Conservation (phyloP, 2,888 invertebrate genomes). For the Tinea semifulvella region DNA sequence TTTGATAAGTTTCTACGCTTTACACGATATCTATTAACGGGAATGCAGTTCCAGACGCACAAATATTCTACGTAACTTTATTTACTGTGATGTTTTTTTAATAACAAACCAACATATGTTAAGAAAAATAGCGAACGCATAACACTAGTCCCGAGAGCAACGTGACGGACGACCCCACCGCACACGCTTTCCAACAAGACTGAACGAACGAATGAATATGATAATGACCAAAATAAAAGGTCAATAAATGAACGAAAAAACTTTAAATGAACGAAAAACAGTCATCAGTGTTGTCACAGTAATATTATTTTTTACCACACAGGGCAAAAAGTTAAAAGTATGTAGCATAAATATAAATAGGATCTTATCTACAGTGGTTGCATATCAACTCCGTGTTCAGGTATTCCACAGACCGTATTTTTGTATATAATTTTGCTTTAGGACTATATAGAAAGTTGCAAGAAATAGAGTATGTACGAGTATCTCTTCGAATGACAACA, state of each 20-base stretch:
- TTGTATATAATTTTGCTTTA: no score
- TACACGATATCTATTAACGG: background rate
- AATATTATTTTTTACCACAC: background rate
- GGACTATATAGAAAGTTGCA: no score
- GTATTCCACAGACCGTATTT: no score
- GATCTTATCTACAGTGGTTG: no score
- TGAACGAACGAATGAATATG: slow-evolving; percentile 19
- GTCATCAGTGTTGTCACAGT: background rate
- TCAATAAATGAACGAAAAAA: background rate
- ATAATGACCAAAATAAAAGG: background rate
- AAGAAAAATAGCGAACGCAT: slow-evolving; percentile 53
- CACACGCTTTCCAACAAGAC: slow-evolving; percentile 27
- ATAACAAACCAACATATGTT: slow-evolving; percentile 2
- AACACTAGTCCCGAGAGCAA: slow-evolving; percentile 40
- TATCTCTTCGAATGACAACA: no score
- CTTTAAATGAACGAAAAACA: background rate
- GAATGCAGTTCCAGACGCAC: slow-evolving; percentile 3
- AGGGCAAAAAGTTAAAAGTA: no score
- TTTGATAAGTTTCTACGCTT: background rate
- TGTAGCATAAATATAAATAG: no score
- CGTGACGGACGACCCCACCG: slow-evolving; percentile 28
- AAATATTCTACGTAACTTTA: background rate
- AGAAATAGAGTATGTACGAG: no score
- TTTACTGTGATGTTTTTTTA: background rate
- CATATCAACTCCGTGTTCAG: no score